Conservation (phyloP, 2,797 vertebrate genomes). For the Siniperca undulata region DNA sequence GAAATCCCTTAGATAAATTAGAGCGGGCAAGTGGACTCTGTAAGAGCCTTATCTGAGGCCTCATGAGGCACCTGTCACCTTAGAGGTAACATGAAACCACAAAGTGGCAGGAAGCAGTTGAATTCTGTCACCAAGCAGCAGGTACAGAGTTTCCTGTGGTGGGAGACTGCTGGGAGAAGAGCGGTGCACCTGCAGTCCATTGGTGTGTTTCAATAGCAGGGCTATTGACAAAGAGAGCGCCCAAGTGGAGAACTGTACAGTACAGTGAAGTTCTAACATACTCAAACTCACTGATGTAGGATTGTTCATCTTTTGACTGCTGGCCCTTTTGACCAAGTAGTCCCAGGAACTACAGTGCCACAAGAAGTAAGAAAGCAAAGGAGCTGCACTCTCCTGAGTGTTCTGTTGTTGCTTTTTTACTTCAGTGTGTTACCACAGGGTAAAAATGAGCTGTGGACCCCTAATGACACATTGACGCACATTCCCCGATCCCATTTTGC, state of each 20-base stretch:
- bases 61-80: constrained; percentile 81
- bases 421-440: background rate
- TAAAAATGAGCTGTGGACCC: background rate
- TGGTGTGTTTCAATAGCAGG: constrained; percentile 21
- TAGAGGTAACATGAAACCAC: constrained; percentile 79
- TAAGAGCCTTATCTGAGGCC: constrained; percentile 81
- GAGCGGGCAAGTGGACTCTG: constrained; percentile 78
- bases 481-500: no score
- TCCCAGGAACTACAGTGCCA: background rate
- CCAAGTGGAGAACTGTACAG: background rate
- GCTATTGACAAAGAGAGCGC: constrained; percentile 16
- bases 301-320: background rate
- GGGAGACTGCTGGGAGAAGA: constrained; percentile 46
- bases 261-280: background rate
- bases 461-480: background rate
- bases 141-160: constrained; percentile 48
- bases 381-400: no score
- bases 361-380: background rate
- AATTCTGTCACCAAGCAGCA: constrained; percentile 80
- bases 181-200: constrained; percentile 18
- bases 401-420: background rate
- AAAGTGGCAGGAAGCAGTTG: constrained; percentile 68
- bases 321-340: background rate
- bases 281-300: background rate
- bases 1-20: constrained; percentile 89